Conservation (phyloP, 2,888 invertebrate genomes). For the Bellardia pandia region DNA sequence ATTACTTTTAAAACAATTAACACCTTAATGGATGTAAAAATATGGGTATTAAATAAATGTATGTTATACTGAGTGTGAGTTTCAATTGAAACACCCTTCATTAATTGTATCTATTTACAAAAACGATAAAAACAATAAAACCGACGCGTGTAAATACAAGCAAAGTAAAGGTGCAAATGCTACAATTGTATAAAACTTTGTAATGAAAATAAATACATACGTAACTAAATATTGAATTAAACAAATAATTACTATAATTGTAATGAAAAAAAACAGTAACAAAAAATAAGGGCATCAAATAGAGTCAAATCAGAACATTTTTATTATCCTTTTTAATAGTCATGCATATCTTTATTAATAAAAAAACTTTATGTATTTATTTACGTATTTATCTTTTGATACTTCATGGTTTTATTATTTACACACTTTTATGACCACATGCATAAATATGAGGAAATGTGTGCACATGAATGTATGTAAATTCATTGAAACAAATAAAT, state of each 20-base stretch:
- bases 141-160: background rate
- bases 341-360: too few relatives aligned
- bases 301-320: background rate
- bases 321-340: background rate
- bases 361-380: background rate
- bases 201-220: background rate
- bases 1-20: constrained; percentile 46
- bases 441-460: background rate
- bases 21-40: background rate
- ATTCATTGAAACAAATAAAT: too few relatives aligned
- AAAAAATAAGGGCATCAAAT: background rate
- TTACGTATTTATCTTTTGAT: constrained; percentile 7
- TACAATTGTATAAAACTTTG: background rate
- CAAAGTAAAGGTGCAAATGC: background rate
- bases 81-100: background rate
- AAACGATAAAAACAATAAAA: background rate
- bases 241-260: constrained; percentile 1
- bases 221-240: background rate
- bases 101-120: constrained; percentile 2
- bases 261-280: background rate
- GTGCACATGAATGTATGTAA: background rate
- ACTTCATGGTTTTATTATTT: background rate
- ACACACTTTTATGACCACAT: background rate
- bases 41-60: background rate
- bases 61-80: background rate